Percentiles rank a stretch among this genome's conserved stretches.
phyloP scores from a whole-genome alignment of 1,140 invertebrate genomes.

The Helicoverpa armigera region DNA sequence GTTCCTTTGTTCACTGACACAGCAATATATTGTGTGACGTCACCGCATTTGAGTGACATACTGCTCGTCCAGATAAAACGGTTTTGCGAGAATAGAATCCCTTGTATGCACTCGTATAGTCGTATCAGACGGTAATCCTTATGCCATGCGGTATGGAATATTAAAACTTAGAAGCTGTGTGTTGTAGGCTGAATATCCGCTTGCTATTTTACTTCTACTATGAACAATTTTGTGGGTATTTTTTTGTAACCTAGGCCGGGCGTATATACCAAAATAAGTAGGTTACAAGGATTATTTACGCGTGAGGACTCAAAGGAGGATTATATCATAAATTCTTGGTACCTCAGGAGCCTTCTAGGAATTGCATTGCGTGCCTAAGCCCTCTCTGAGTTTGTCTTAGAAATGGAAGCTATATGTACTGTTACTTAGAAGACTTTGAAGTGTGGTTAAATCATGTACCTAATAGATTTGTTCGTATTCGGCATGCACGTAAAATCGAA shows the following conservation, averaged over 20 bases:
- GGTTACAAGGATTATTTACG: no score
- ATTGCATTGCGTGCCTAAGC: no score
- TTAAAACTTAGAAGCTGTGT: constrained; percentile 13
- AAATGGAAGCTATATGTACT: no score
- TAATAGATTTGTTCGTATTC: no score
- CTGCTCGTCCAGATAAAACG: constrained; percentile 12
- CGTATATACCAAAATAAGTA: no score
- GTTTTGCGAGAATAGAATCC: constrained; percentile 19
- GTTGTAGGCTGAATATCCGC: background rate
- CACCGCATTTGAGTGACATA: constrained; percentile 22
- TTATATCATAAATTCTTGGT: no score
- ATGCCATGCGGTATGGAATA: constrained; percentile 16
- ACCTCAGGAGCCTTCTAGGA: no score
- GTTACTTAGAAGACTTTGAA: no score
- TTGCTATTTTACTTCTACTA: background rate
- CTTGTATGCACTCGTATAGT: constrained; percentile 29
- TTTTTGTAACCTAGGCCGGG: background rate
- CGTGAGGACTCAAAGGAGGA: no score
- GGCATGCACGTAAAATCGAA: no score
- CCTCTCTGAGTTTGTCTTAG: no score
- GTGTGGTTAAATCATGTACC: no score
- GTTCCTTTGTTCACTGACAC: constrained; percentile 7
- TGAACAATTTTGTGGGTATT: background rate
- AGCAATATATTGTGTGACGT: constrained; percentile 31
- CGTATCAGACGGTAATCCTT: constrained; percentile 29